Base-by-base conservation (phyloP, 2,113 vertebrate genomes). In the Aphelocoma coerulescens region DNA sequence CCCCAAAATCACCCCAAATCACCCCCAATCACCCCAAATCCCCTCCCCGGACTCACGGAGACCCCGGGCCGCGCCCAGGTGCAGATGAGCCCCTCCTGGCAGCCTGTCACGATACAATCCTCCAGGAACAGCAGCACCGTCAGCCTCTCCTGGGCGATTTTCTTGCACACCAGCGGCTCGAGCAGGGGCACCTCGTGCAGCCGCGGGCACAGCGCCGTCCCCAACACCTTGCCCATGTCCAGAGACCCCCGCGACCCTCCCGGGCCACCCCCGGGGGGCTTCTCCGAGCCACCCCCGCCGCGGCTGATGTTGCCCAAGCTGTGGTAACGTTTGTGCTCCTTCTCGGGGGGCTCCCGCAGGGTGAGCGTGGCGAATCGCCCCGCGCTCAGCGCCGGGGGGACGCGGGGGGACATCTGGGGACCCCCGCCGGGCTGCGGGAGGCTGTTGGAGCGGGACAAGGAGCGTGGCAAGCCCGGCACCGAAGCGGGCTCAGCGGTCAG, bases 121-220 rank as follows among this genome's bases (percentile, higher is more conserved):
- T 99, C 99, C 98, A 99, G 97, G 97, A 99, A 99, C 5, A 99
- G 98, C 37, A 99, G 97, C n/a, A 99, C 99, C 0, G 99, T 99
- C 76, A 99, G 98, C 55, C 99, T 97, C 95, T 99, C 99, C 41
- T 99, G 99, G 10, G 99, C 99, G 2, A 99, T 99, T 96, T 99
- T 99, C 98, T 99, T 99, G 94, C 99, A 99, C 49, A 99, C 98
- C 13, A 99, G 98, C 12, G 99, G 99, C 96, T 99, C 99, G 27
- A 99, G 98, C 96, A 99, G 97, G 0, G 99, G 99, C 85, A 99
- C 99, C 94, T 99, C 99, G 1, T 99, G 98, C 97, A 99, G 98
- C n/a, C 98, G 98, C 0, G 99, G 99, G 96, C 99, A 99, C 94
- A 99, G 96, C 1, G 98, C 98, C 0, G 99, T 99, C 20, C 99